Percentiles rank a stretch among this genome's conserved stretches.
Conservation (phyloP, 2,797 vertebrate genomes). For the Setipinna tenuifilis region DNA sequence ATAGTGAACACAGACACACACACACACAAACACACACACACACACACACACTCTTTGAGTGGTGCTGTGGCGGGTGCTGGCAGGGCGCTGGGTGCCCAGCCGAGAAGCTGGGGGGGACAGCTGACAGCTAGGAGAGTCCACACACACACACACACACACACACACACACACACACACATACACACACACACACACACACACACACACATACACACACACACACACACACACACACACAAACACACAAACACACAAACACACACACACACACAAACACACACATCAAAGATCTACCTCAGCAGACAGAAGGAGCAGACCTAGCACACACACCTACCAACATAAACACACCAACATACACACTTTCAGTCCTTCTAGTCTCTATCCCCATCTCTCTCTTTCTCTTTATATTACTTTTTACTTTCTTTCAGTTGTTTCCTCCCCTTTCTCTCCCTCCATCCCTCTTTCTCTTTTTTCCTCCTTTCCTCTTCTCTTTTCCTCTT, state of each 20-base stretch:
- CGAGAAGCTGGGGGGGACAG: neutral
- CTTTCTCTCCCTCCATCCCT: too few relatives aligned
- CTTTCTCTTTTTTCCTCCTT: too few relatives aligned
- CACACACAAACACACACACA: too few relatives aligned
- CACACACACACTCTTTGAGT: neutral
- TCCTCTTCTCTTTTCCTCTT: too few relatives aligned
- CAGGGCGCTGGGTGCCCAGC: neutral
- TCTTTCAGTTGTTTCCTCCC: too few relatives aligned
- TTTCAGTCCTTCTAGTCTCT: too few relatives aligned
- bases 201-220: neutral
- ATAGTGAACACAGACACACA: too few relatives aligned
- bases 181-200: neutral
- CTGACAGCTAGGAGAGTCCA: neutral
- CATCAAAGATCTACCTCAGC: neutral
- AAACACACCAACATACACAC: slow-evolving; percentile 1
- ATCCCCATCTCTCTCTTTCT: too few relatives aligned
- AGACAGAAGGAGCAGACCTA: neutral
- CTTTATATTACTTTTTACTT: too few relatives aligned
- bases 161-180: neutral
- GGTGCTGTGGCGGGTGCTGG: neutral
- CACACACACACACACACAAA: neutral
- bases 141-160: slow-evolving; percentile 8
- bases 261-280: neutral
- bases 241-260: neutral
- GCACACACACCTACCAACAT: neutral